Base-by-base conservation (phyloP, 2,797 vertebrate species). In the Fringilla coelebs region DNA sequence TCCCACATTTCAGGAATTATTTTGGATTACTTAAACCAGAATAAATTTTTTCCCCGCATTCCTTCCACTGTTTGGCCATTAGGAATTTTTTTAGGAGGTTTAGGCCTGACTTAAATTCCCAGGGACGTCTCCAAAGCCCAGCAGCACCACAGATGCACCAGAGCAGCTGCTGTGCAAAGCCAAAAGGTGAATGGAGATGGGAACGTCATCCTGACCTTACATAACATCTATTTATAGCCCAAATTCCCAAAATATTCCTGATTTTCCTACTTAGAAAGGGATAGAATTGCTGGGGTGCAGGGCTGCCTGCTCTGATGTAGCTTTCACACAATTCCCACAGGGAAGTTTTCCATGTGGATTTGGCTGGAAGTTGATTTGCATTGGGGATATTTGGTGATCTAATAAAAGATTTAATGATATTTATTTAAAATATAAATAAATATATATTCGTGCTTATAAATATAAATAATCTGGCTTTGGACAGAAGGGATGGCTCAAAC, bases 131-230 rank as follows among this genome's bases (percentile, higher is more conserved):
- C 57, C 55, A 58, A 86, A 87, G 68, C 54, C 88, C 83, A 68
- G 77, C 86, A 88, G 89, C 57, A 29, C 17, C 76, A 45, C 79
- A 90, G 93, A 87, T 15, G 63, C 75, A 43, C 51, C 63, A 48
- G 79, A 63, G 34, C 80, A 96, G 96, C 95, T 95, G 93, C 85
- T 74, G 75, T 86, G 74, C 8, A 9, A 12, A 92, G 70, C n/a
- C 78, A 80, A 82, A 89, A 94, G 31, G 79, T 82, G 79, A 72
- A 43, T 0, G 14, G 65, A 71, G 72, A 36, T 2, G 5, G 43
- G 29, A 71, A 71, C 15, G 14, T 55, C 84, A 58, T 58, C 76
- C 67, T n/a, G 11, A 38, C 15, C 78, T 96, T 90, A 93, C 26
- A 11, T 54, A 95, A 90, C 29, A 0, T 9, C 36, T 20, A 65